Evolutionary conservation across 2,113 vertebrate genomes (phyloP), one percentile per base, ranked within the genome.

Genomic region (Lophura nycthemera): DNA sequence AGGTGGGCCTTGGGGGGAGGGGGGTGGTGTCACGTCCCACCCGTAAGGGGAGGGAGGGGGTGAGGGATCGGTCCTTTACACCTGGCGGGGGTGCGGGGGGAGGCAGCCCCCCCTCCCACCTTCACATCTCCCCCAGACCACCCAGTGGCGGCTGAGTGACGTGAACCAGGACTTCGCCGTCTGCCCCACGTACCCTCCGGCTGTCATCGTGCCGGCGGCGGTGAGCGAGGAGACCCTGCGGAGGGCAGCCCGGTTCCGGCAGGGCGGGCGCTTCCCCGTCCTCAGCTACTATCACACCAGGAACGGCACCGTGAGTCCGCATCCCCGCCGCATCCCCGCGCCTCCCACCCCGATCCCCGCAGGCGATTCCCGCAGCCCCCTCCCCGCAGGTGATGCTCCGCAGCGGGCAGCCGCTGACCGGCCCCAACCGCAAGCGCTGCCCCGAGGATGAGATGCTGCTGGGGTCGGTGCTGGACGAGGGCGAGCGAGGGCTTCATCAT

Each of bases 351-450:
- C 69, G 0, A 14, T 12, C 38, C 40, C 34, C 20, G 2, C 52
- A 30, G 52, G 52, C 27, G 5, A 52, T 59, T 52, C 42, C 34
- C 2, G 0, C n/a, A 5, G 1, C 14, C 32, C 47, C 67, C 32
- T 1, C 65, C 43, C 38, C 24, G 5, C 94, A 98, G 98, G 98
- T 93, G 11, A 98, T 99, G 92, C 96, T 99, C 83, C 98, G 98
- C 76, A 98, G 98, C 96, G 97, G 98, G 89, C 98, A 99, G 93
- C 98, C 98, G 0, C 96, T 99, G 88, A 94, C 96, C 0, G 98
- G 98, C 10, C 97, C 98, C 95, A 98, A 99, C 80, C 98, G 97
- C 61, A 98, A 97, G 81, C 98, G 97, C 32, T 98, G 98, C 88
- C 93, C 13, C 0, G 98, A 99, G 67, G 98, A 99, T 1, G 98